Evolutionary conservation across 1,140 invertebrate species (phyloP), one percentile per base, ranked within the genome.

Genomic region (Forficula auricularia): DNA sequence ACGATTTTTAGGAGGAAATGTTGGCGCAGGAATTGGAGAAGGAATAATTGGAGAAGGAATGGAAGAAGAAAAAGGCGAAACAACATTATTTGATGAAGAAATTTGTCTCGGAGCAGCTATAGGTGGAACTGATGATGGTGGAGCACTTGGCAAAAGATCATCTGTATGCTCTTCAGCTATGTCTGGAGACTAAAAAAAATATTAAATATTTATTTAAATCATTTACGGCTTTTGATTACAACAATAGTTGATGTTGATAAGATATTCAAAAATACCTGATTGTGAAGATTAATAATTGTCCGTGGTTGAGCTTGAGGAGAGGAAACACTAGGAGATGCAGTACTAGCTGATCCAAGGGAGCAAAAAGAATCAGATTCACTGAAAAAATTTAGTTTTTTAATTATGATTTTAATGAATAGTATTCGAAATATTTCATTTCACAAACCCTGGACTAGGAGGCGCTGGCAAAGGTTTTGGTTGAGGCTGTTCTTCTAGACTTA

Each of bases 281-380:
- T 27, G 22, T 4, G 22, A 27, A 27, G 22, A 10, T 27, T 6
- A 27, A 27, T 27, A 27, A 27, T 27, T 6, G 22, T 6, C 4
- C 22, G 22, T 27, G 22, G 22, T 6, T 27, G 22, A 27, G 22
- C 22, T 10, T 27, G 22, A 6, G 22, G 22, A 6, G 22, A 27
- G 22, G 22, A 27, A 10, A 27, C 22, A 27, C 22, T 27, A 6
- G 22, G 22, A 13, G 50, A 51, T 10, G 47, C 43, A 8, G 46
- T 51, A 37, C 50, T 53, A 10, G 46, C 41, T 13, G 51, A 49
- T 8, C 48, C 48, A 19, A 51, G 43, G 9, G 51, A 53, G 19
- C 42, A 39, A 15, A 52, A 40, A 12, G 49, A 51, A 22, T 50
- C 46, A 44, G 38, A 40, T 13, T 52, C 32, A 40, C 43, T 45